These are phyloP conservation scores for human DNA, from an alignment of 2,113 vertebrate genomes.

Conservation along the genomic window DNA sequence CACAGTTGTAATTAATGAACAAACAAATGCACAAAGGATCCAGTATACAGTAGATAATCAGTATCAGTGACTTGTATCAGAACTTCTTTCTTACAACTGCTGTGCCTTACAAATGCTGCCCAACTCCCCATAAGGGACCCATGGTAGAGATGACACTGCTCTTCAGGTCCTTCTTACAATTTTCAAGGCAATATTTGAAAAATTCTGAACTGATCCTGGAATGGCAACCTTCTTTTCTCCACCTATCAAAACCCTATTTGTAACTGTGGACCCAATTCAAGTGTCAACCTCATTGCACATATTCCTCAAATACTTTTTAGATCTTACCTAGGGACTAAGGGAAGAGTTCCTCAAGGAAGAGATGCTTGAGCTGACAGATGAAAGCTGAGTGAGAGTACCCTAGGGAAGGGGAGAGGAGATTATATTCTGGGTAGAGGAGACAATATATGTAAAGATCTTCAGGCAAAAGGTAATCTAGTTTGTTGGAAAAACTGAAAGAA, in stretches of 20 bases:
- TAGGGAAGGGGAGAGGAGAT: background rate
- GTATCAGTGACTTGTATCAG: background rate
- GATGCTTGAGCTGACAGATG: background rate
- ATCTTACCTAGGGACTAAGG: background rate
- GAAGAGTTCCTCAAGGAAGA: background rate
- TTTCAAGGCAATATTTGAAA: slow-evolving; percentile 1
- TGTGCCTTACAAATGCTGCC: background rate
- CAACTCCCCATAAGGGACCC: background rate
- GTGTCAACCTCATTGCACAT: background rate
- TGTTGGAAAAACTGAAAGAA: slow-evolving; percentile 9
- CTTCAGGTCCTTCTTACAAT: background rate
- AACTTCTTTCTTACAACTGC: background rate
- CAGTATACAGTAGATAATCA: background rate
- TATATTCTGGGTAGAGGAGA: background rate
- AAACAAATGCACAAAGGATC: background rate
- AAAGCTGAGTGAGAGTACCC: background rate
- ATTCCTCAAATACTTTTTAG: background rate
- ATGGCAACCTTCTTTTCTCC: background rate
- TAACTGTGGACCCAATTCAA: background rate
- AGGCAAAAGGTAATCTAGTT: background rate
- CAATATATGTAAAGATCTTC: background rate
- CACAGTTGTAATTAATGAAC: background rate
- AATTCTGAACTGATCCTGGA: background rate
- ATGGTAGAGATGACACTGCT: background rate
- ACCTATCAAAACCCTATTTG: background rate